Evolutionary conservation across 30 jellyfish, hydroid and myxozoan genomes (phyloP), one percentile per base, ranked within the genome.

Genomic region (Hydra vulgaris): DNA sequence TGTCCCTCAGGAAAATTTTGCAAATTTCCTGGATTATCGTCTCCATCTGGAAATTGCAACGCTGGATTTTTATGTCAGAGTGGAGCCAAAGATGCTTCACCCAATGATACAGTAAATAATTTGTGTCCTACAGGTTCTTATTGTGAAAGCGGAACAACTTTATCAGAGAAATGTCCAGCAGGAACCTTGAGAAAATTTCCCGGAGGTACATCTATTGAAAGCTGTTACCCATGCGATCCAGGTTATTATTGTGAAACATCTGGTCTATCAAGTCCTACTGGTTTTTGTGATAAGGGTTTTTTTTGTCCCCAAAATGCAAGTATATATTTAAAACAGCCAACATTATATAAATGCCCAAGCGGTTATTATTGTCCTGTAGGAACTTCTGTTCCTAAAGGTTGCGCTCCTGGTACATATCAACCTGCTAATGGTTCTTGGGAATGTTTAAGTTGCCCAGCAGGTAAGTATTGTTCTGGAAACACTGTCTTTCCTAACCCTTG

Each of bases 1-100:
- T 91, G 98, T 54, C 89, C 96, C 19, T 82, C 98, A 21, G 98
- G 98, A 18, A 79, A 79, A 72, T 91, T 73, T 79, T 91, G 98
- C 74, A 81, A 73, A 25, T 84, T 75, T 18, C 78, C 88, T 19
- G 96, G 98, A 22, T 87, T 40, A 27, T 70, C 85, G 0, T 27
- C 86, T 16, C 98, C 98, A 0, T 85, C 92, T 19, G 98, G 95
- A 7, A 74, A 67, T 20, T 91, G 98, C 56, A 70, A 66, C 23
- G 96, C 95, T 55, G 98, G 98, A 5, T 91, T 52, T 74, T 74
- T 91, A n/a, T 91, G 98, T 40, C 15, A 23, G 17, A 18, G 85
- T 21, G 91, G 95, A 18, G 95, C 95, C 56, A 83, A 76, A 23
- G 84, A 76, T n/a, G 87, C 98, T 7, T 74, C 78, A 23, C 98